These are phyloP conservation scores for Florisuga fusca DNA, from an alignment of 2,797 vertebrate species.

Conservation along the genomic window DNA sequence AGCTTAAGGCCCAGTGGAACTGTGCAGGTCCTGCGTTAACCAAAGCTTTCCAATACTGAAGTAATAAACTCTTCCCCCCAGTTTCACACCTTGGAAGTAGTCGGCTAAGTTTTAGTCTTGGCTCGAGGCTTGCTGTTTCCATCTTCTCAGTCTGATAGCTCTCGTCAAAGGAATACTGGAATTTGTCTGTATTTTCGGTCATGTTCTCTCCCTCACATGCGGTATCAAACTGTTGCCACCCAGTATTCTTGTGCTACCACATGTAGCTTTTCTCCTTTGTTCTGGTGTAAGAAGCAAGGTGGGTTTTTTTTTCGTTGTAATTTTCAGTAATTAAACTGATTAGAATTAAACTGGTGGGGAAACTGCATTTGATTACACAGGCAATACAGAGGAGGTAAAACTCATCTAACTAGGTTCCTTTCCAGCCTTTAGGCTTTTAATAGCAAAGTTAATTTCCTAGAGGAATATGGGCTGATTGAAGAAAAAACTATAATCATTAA, in stretches of 20 bases:
- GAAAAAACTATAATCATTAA: slow-evolving; percentile 71
- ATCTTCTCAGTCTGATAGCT: not conserved
- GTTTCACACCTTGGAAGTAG: not conserved
- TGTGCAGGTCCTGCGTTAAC: not conserved
- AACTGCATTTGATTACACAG: slow-evolving; percentile 66
- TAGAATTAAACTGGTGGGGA: slow-evolving; percentile 68
- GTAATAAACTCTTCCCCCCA: not conserved
- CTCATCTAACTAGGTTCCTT: slow-evolving; percentile 66
- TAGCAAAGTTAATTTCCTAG: slow-evolving; percentile 73
- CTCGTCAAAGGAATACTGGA: not conserved
- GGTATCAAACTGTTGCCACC: not conserved
- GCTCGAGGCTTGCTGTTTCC: not conserved
- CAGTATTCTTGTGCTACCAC: not conserved
- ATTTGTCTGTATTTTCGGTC: not conserved
- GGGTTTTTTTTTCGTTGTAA: not conserved
- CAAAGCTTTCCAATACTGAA: not conserved
- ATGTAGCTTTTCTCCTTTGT: slow-evolving; percentile 11
- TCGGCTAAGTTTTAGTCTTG: not conserved
- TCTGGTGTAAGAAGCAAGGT: slow-evolving; percentile 6
- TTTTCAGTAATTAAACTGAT: slow-evolving; percentile 74
- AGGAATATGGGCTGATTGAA: slow-evolving; percentile 67
- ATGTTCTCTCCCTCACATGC: not conserved
- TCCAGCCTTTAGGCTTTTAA: slow-evolving; percentile 69
- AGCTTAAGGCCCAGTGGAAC: not conserved
- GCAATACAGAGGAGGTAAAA: slow-evolving; percentile 62